Percentiles rank a stretch among this genome's conserved stretches.
Evolutionary conservation across 2,113 vertebrate species (phyloP).

Genomic region (Crotophaga sulcirostris): DNA sequence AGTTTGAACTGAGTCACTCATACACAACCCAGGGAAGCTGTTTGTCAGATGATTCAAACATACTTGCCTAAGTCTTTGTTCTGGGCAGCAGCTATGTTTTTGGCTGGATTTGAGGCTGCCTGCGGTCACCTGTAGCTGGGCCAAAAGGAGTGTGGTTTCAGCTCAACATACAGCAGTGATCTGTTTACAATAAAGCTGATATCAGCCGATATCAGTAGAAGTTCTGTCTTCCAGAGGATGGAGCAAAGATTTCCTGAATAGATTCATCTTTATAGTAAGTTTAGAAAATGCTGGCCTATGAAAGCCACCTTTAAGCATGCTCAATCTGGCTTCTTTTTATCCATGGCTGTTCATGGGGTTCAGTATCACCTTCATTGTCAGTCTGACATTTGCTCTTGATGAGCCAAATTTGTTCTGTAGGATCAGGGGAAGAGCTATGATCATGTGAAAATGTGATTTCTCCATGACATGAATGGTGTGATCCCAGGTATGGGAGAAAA

Average conservation of each 20-base stretch:
- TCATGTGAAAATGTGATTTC: not conserved
- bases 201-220: not conserved
- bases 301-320: not conserved
- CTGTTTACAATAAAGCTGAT: not conserved
- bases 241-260: not conserved
- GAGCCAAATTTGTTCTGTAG: not conserved
- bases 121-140: not conserved
- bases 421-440: not conserved
- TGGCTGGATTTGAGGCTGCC: not conserved
- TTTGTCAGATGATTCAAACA: not conserved
- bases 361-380: not conserved
- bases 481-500: not conserved
- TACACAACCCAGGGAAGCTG: not conserved
- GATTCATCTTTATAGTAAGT: not conserved
- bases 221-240: not conserved
- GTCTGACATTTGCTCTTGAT: not conserved
- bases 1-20: not conserved
- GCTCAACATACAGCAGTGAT: not conserved
- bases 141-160: not conserved
- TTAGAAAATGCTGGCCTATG: not conserved
- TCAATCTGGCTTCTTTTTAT: not conserved
- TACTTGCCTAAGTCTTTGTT: not conserved
- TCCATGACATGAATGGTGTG: not conserved
- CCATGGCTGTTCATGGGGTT: not conserved
- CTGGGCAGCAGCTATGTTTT: not conserved